phyloP scores from a whole-genome alignment of 2,113 vertebrate species.

The Pomatostomus ruficeps region DNA sequence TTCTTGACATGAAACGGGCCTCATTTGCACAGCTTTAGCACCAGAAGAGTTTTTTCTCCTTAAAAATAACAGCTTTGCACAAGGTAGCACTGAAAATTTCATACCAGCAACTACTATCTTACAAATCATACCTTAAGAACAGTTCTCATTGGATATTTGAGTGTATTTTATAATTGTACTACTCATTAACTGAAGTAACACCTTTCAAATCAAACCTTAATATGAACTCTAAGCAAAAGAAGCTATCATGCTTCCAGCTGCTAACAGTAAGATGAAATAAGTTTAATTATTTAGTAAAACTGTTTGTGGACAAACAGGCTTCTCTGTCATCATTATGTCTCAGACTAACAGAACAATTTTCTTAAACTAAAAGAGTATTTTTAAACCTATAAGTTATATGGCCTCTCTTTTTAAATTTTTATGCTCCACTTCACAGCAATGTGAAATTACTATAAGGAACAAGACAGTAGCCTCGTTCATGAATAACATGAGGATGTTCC shows the following conservation, averaged over 20 bases:
- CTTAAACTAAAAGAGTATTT: neutral
- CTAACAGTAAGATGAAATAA: neutral
- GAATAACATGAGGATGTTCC: neutral
- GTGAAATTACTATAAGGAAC: neutral
- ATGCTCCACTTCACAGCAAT: neutral
- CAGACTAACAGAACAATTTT: neutral
- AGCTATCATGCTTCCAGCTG: neutral
- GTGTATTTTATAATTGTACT: slow-evolving; percentile 27
- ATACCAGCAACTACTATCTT: slow-evolving; percentile 16
- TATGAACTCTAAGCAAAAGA: neutral
- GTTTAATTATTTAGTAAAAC: neutral
- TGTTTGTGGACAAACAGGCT: neutral
- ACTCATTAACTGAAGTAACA: slow-evolving; percentile 11
- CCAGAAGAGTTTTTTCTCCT: slow-evolving; percentile 42
- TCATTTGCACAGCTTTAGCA: slow-evolving; percentile 34
- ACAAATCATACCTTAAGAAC: slow-evolving; percentile 24
- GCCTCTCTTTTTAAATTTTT: neutral
- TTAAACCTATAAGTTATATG: neutral
- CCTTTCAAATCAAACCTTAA: slow-evolving; percentile 23
- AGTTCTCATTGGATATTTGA: slow-evolving; percentile 1
- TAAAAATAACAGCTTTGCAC: slow-evolving; percentile 53
- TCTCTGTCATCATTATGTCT: neutral
- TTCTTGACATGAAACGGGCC: slow-evolving; percentile 34
- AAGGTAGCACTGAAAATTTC: slow-evolving; percentile 49
- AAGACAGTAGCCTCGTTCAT: neutral